Base-by-base conservation (phyloP, 2,113 vertebrate genomes). In the Psophia crepitans region DNA sequence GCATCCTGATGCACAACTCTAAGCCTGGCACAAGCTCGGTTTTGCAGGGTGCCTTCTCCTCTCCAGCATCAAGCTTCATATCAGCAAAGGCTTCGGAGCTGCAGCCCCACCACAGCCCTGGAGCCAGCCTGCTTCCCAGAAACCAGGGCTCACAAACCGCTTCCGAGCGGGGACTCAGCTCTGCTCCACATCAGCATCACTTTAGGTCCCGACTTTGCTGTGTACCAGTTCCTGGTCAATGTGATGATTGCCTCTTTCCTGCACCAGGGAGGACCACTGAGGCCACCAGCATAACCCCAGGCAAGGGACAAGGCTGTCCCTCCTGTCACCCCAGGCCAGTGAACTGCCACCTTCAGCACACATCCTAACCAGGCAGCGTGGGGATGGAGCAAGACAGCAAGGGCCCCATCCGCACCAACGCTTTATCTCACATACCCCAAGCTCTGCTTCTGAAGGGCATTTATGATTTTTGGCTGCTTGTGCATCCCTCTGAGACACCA, bases 261-360 rank as follows among this genome's bases (percentile, higher is more conserved):
- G 35, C 54, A 23, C 17, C 35, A 23, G 13, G 9, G 22, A 53
- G 12, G 8, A 63, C n/a, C 46, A 9, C 37, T 4, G 20, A 57
- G 49, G 22, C 46, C 44, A 22, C 23, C 69, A 53, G 23, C 11
- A 1, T 6, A 10, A 14, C 20, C 12, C 33, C 4, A 35, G 9
- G 5, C 20, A 33, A 78, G 33, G 21, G 18, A 32, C 20, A 60
- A 75, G 2, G 21, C 33, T 28, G 9, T n/a, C 32, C 41, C 11
- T 14, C 11, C 43, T n/a, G 61, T 53, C 23, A 33, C 11, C 14
- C 7, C 1, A 1, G 15, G 6, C 43, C 2, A 13, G 11, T 0
- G 3, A 76, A 7, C 14, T 7, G 6, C 21, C 13, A 23, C 51
- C 32, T n/a, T 22, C 51, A 37, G 56, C 46, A 9, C 23, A 10